These are phyloP conservation scores for Agelastica alni DNA, from an alignment of 2,888 invertebrate genomes.

Conservation along the genomic window DNA sequence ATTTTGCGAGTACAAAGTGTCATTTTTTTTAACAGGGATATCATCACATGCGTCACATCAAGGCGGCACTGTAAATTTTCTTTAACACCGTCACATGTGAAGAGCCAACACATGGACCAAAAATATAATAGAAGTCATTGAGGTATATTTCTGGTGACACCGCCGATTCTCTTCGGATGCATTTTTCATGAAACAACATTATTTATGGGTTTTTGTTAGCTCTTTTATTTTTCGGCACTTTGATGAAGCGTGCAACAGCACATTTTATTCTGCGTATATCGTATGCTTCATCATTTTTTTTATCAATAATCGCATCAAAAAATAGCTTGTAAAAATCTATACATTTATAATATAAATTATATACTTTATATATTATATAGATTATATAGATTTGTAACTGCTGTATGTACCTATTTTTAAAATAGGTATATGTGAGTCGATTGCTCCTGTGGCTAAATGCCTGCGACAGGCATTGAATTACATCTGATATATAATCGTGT, in stretches of 20 bases:
- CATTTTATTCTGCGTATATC: too few relatives aligned
- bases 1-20: slow-evolving; percentile 8
- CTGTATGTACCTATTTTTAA: too few relatives aligned
- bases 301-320: too few relatives aligned
- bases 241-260: background rate
- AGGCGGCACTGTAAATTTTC: slow-evolving; percentile 43
- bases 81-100: slow-evolving; percentile 40
- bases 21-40: slow-evolving; percentile 2
- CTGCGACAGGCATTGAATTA: too few relatives aligned
- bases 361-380: too few relatives aligned
- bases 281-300: slow-evolving; percentile 20
- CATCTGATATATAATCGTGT: too few relatives aligned
- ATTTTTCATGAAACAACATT: slow-evolving; percentile 8
- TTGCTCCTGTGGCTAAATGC: too few relatives aligned
- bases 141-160: slow-evolving; percentile 41
- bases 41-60: slow-evolving; percentile 41
- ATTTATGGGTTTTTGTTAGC: slow-evolving; percentile 16
- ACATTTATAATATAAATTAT: too few relatives aligned
- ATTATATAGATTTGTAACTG: too few relatives aligned
- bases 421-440: too few relatives aligned
- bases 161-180: slow-evolving; percentile 20
- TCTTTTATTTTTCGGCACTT: slow-evolving; percentile 2
- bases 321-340: too few relatives aligned
- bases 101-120: slow-evolving; percentile 40
- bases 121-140: slow-evolving; percentile 42